A percentile compares a stretch with the other conserved stretches of the same genome.
phyloP scores from a whole-genome alignment of 2,888 invertebrate genomes.

The Agonum fuliginosum region DNA sequence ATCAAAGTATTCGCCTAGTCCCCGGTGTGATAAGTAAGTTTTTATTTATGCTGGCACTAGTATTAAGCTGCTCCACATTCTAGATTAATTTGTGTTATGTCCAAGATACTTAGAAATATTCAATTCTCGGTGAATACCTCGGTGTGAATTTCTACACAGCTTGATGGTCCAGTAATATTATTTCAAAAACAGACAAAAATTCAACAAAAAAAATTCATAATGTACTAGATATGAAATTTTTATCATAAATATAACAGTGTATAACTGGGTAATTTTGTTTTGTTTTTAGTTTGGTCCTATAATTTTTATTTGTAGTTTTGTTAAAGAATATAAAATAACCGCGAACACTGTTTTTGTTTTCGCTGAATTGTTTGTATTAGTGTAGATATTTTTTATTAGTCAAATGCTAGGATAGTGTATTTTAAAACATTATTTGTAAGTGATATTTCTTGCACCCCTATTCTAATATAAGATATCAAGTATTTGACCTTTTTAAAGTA shows the following conservation, averaged over 20 bases:
- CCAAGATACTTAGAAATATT: slow-evolving; percentile 17
- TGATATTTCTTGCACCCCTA: slow-evolving; percentile 23
- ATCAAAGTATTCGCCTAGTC: slow-evolving; percentile 16
- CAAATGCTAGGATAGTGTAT: slow-evolving; percentile 28
- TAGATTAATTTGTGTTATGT: slow-evolving; percentile 7
- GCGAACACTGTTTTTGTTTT: slow-evolving; percentile 21
- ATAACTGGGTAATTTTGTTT: slow-evolving; percentile 52
- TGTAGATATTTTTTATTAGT: slow-evolving; percentile 37
- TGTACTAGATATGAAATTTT: slow-evolving; percentile 52
- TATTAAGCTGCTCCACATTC: slow-evolving; percentile 21
- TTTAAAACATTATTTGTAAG: slow-evolving; percentile 36
- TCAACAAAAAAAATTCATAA: slow-evolving; percentile 35
- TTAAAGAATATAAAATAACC: slow-evolving; percentile 36
- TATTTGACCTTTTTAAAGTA: slow-evolving; percentile 40
- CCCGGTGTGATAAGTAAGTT: slow-evolving; percentile 37
- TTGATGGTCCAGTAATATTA: slow-evolving; percentile 53
- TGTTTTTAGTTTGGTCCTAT: slow-evolving; percentile 50
- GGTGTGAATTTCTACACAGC: slow-evolving; percentile 52
- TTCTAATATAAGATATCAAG: slow-evolving; percentile 21
- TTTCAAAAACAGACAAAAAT: slow-evolving; percentile 36
- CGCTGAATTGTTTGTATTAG: slow-evolving; percentile 23
- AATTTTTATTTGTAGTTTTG: slow-evolving; percentile 33
- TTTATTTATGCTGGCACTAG: slow-evolving; percentile 22
- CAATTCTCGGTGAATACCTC: slow-evolving; percentile 10
- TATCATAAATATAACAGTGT: slow-evolving; percentile 60